Base-by-base conservation (phyloP, 2,113 vertebrate species). In the Pseudorectes ferrugineus region DNA sequence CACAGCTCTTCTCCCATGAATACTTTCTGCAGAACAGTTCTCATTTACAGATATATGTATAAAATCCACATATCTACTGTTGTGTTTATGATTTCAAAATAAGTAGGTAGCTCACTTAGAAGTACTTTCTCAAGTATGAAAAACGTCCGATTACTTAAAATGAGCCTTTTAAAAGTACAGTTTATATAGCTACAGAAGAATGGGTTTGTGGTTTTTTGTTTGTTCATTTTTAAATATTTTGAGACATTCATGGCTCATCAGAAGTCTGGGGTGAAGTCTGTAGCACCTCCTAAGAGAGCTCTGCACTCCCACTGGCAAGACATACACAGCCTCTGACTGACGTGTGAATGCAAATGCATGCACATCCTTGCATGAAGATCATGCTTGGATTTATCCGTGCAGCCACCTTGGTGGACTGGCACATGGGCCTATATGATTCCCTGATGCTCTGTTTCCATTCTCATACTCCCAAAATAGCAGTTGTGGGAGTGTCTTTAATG, bases 341-440 rank as follows among this genome's bases (percentile, higher is more conserved):
- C 0, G 2, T 4, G n/a, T 28, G 33, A 70, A 65, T 8, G 33
- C 1, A 5, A 62, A 45, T 9, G 11, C 0, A 0, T 12, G 14
- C 42, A 61, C 52, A 45, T 9, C 45, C 28, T 43, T 29, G n/a
- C 29, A 28, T 6, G 25, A 77, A 74, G n/a, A 28, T 5, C 1
- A 3, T 5, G 40, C 45, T 62, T 38, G 62, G 33, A 75, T 88
- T 76, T 70, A 68, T 52, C 49, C 1, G 0, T 13, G 54, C 3
- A 6, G 35, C 17, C 51, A 51, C 55, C 31, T 22, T 26, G 26
- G 26, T 57, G 31, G 43, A 42, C 26, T 28, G 38, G 57, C 48
- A 75, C 31, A 11, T 3, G 5, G 63, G 48, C 65, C 36, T 73
- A 0, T 9, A 3, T 7, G n/a, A 86, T 57, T 55, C 61, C 57